Evolutionary conservation across 2,888 invertebrate species (phyloP), one percentile per base, ranked within the genome.

Genomic region (Notocelia uddmanniana): DNA sequence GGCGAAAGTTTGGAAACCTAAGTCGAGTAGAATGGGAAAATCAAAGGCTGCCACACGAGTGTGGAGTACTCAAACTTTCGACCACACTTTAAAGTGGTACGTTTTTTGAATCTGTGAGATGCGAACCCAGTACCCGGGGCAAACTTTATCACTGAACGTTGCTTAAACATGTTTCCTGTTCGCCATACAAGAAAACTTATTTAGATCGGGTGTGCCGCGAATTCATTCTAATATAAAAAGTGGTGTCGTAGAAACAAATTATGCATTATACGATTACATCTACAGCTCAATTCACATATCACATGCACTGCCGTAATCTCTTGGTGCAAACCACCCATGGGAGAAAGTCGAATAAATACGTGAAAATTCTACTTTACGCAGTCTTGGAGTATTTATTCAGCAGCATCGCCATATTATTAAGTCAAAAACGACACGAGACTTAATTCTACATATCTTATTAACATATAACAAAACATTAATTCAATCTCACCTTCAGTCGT

Each of bases 31-130:
- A 78, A 77, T 77, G 72, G 68, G 74, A 74, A 68, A 72, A 72
- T 69, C 66, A 74, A 72, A 71, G 66, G 57, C 64, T 71, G 41
- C 68, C 69, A 21, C 70, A 21, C 59, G 58, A 69, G 73, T 73
- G 55, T 67, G 68, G 74, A 73, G 75, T 62, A 69, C 74, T 75
- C 67, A 75, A 76, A 76, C 74, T 78, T 76, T 77, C 76, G 74
- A 76, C 78, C 77, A 68, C 66, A 60, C 71, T 71, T 71, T 71
- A 71, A 71, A 71, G 71, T 67, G 66, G 59, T 71, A 66, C 70
- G 60, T 60, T 60, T 54, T 71, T 67, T 54, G 71, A 71, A 71
- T 67, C 71, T 71, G 59, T n/a, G 66, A 41, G 71, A 71, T 66
- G 54, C 59, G 71, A 68, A 59, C 68, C 59, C 37, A 60, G 66